Evolutionary conservation across 2,888 invertebrate species (phyloP).

Genomic region (Heterodera filipjevi): DNA sequence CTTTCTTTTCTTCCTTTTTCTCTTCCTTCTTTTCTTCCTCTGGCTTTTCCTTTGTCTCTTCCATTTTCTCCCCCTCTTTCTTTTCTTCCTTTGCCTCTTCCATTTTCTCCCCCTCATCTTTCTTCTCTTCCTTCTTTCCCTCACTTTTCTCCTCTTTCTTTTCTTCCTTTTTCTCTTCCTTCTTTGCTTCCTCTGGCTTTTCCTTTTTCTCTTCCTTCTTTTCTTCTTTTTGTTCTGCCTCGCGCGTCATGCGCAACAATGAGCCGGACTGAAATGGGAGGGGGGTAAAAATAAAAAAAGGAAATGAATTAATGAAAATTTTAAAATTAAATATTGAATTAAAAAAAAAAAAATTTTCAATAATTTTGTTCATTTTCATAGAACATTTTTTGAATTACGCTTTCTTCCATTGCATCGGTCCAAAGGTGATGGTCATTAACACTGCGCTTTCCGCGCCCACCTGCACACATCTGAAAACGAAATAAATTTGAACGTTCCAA

Average conservation of each 20-base stretch:
- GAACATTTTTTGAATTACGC: too few species aligned
- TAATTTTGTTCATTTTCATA: too few species aligned
- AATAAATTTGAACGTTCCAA: too few species aligned
- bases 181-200: neutral
- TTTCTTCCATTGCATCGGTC: slow-evolving; percentile 1
- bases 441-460: neutral
- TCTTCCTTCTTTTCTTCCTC: neutral
- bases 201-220: too few species aligned
- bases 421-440: neutral
- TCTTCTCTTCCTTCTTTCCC: too few species aligned
- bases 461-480: neutral
- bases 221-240: neutral
- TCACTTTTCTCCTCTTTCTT: too few species aligned
- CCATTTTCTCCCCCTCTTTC: neutral
- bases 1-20: neutral
- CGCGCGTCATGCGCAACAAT: neutral
- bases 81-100: neutral
- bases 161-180: neutral
- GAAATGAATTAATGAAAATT: too few species aligned
- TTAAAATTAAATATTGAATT: too few species aligned
- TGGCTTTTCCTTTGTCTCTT: too few species aligned
- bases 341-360: too few species aligned
- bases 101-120: too few species aligned
- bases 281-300: too few species aligned
- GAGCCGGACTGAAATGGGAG: neutral